Conservation (phyloP, 2,797 vertebrate genomes). For the Toxotes lorentzi region DNA sequence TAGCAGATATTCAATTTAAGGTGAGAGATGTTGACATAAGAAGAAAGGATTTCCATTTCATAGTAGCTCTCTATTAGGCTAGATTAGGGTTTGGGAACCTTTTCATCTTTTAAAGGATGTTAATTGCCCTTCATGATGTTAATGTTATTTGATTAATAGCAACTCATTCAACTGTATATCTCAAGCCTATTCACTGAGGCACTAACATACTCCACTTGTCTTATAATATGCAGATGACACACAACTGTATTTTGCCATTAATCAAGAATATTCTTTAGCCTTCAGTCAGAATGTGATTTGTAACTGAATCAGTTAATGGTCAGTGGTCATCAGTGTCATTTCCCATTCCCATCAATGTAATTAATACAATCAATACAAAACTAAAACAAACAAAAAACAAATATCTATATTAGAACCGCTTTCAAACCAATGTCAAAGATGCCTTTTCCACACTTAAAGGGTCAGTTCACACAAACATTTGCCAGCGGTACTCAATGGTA, state of each 20-base stretch:
- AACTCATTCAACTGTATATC: background rate
- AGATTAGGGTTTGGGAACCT: background rate
- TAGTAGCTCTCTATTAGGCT: background rate
- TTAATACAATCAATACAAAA: background rate
- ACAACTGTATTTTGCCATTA: background rate
- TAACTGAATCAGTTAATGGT: background rate
- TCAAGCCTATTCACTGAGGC: background rate
- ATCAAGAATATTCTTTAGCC: background rate
- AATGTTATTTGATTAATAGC: background rate
- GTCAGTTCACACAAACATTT: background rate
- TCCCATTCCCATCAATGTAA: background rate
- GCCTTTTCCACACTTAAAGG: background rate
- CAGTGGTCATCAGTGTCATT: background rate
- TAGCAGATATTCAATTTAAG: background rate
- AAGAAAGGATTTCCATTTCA: too few relatives aligned
- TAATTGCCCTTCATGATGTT: background rate
- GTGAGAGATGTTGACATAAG: background rate
- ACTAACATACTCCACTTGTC: background rate
- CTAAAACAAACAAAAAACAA: background rate
- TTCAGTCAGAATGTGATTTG: background rate
- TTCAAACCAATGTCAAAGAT: too few relatives aligned
- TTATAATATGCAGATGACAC: background rate
- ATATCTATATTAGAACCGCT: background rate
- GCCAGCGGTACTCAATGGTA: too few relatives aligned
- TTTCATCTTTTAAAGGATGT: background rate